Percentiles rank a stretch among this genome's conserved stretches.
Conservation (phyloP, 2,888 invertebrate genomes). For the Panzeria rudis region DNA sequence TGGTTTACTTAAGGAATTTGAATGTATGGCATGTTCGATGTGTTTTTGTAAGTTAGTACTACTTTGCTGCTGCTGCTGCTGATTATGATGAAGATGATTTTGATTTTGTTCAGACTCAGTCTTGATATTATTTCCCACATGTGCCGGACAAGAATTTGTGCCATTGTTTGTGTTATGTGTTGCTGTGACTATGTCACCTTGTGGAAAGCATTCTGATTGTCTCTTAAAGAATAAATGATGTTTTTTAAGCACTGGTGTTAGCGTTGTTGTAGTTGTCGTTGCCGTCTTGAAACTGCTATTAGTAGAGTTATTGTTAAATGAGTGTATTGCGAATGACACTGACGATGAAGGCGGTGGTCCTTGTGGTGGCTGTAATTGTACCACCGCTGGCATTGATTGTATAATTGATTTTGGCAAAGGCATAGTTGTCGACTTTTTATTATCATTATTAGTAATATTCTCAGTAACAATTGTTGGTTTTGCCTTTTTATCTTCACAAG, state of each 20-base stretch:
- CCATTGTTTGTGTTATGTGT: constrained; percentile 65
- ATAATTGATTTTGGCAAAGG: constrained; percentile 61
- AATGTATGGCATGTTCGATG: constrained; percentile 62
- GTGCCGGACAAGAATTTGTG: constrained; percentile 26
- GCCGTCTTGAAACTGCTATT: constrained; percentile 22
- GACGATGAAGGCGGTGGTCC: constrained; percentile 20
- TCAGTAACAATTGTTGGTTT: constrained; percentile 39
- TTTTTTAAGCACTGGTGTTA: constrained; percentile 81
- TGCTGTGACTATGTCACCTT: constrained; percentile 74
- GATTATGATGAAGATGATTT: constrained; percentile 51
- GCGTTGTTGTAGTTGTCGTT: constrained; percentile 55
- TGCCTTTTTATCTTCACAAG: constrained; percentile 1
- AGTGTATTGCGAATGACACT: constrained; percentile 11
- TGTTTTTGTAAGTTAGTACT: constrained; percentile 60
- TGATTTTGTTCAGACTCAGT: constrained; percentile 67
- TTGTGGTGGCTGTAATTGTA: constrained; percentile 67
- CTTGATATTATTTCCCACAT: constrained; percentile 59
- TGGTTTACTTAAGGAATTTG: constrained; percentile 28
- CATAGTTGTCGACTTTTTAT: neutral
- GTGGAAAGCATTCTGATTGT: constrained; percentile 82
- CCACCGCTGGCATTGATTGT: constrained; percentile 71
- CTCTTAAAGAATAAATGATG: constrained; percentile 83
- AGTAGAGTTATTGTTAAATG: neutral
- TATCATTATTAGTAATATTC: constrained; percentile 21
- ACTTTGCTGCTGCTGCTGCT: constrained; percentile 50